Evolutionary conservation across 2,797 vertebrate species (phyloP).

Genomic region (Uromys caudimaculatus): DNA sequence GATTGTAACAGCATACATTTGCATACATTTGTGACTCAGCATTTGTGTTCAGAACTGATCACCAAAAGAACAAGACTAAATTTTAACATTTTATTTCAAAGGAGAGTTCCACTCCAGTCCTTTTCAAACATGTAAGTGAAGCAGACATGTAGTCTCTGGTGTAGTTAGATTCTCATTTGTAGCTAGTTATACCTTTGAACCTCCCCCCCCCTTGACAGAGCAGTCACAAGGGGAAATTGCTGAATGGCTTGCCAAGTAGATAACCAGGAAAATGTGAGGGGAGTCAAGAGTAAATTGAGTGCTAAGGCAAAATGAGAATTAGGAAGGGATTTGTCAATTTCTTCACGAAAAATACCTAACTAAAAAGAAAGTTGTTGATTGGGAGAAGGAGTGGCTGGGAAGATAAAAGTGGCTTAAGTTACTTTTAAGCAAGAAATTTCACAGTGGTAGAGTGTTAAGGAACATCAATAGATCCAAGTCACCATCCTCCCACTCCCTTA

Average conservation of each 20-base stretch:
- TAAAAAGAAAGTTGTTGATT: conserved; percentile 51
- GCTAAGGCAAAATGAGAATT: conserved; percentile 61
- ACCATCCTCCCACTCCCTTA: background rate
- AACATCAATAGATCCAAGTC: background rate
- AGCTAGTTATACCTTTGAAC: conserved; percentile 80
- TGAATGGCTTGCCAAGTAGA: conserved; percentile 64
- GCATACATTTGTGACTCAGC: conserved; percentile 10
- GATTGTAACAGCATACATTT: conserved; percentile 53
- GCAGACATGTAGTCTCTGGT: conserved; percentile 45
- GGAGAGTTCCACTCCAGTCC: conserved; percentile 70
- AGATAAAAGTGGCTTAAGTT: background rate
- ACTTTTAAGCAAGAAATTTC: conserved; percentile 59
- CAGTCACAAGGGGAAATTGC: conserved; percentile 52
- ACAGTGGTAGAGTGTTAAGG: background rate
- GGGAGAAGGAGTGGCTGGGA: background rate
- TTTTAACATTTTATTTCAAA: conserved; percentile 64
- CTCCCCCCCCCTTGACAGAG: conserved; percentile 57
- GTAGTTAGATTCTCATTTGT: conserved; percentile 72
- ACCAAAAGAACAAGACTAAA: background rate
- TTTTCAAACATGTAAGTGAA: conserved; percentile 61
- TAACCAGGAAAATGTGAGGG: conserved; percentile 66
- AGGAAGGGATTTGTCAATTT: conserved; percentile 61
- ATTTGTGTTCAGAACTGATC: conserved; percentile 37
- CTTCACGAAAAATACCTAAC: conserved; percentile 39
- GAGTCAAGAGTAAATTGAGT: conserved; percentile 57